These are phyloP conservation scores for Machimus rusticus DNA, from an alignment of 2,888 invertebrate genomes.

Conservation along the genomic window DNA sequence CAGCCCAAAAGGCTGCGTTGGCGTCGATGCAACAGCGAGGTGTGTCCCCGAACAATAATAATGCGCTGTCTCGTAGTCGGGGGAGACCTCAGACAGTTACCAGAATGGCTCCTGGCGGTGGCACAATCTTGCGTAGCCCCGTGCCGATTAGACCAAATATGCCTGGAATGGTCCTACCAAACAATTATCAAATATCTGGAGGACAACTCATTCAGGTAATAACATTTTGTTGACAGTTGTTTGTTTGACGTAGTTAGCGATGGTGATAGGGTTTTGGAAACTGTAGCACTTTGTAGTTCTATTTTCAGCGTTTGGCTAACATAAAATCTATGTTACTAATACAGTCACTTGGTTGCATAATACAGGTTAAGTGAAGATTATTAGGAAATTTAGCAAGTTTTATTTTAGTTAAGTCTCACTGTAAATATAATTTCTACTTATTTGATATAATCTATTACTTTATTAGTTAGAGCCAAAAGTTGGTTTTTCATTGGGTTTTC, in stretches of 20 bases:
- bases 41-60: slow-evolving; percentile 20
- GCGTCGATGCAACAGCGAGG: slow-evolving; percentile 56
- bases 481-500: neutral
- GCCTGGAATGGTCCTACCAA: slow-evolving; percentile 58
- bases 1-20: slow-evolving; percentile 61
- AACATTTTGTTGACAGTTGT: neutral
- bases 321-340: neutral
- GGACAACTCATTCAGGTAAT: slow-evolving; percentile 60
- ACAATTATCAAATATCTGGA: slow-evolving; percentile 60
- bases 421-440: neutral
- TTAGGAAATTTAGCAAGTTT: neutral
- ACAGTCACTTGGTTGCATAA: neutral
- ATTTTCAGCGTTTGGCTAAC: neutral
- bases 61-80: slow-evolving; percentile 54
- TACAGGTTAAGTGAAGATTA: neutral
- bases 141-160: slow-evolving; percentile 53
- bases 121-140: slow-evolving; percentile 45
- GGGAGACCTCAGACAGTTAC: slow-evolving; percentile 57
- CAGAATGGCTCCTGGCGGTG: slow-evolving; percentile 53
- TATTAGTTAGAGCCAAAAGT: neutral
- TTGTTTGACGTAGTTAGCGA: neutral
- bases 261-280: neutral
- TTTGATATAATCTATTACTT: neutral
- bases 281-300: neutral
- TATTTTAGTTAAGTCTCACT: neutral